Evolutionary conservation across 2,888 invertebrate species (phyloP), one percentile per base, ranked within the genome.

Genomic region (Nysson spinosus): DNA sequence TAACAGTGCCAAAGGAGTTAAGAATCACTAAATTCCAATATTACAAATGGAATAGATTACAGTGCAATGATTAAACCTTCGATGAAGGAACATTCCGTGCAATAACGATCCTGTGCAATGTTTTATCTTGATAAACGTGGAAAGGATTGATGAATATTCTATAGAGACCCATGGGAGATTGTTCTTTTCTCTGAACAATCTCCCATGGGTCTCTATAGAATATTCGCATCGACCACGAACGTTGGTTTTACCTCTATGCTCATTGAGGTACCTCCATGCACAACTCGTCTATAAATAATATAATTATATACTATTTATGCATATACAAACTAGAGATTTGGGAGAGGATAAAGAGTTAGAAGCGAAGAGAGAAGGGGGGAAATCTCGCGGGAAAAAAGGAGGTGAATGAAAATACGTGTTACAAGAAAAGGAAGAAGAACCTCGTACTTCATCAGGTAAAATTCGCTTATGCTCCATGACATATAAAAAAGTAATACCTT

Each of bases 251-350:
- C 51, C 57, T 65, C 43, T 42, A 52, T 62, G 47, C 60, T 63
- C 56, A 9, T 72, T 56, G 57, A 57, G 73, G 74, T 75, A 80
- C 76, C 80, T 82, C 81, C 80, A 77, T 80, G 83, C 83, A 81
- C 80, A 81, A 81, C 77, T 78, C 77, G 79, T 83, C 78, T 81
- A 79, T 71, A 78, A 82, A 82, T 83, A 77, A 79, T 72, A 78
- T 76, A 81, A 79, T 76, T 70, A 79, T 68, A 60, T 77, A 79
- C 68, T 77, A 81, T 82, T 82, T 81, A 83, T 77, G 81, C 79
- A 73, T 75, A 75, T 69, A 75, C 69, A 79, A 44, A 51, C 5
- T 44, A 68, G 46, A 44, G 9, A 39, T 57, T 47, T 11, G n/a
- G 28, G 16, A 40, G 28, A 12, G 12, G 34, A 14, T 3, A 32